These are phyloP conservation scores for Peromyscus nudipes DNA, from an alignment of 2,797 vertebrate genomes.

Conservation along the genomic window DNA sequence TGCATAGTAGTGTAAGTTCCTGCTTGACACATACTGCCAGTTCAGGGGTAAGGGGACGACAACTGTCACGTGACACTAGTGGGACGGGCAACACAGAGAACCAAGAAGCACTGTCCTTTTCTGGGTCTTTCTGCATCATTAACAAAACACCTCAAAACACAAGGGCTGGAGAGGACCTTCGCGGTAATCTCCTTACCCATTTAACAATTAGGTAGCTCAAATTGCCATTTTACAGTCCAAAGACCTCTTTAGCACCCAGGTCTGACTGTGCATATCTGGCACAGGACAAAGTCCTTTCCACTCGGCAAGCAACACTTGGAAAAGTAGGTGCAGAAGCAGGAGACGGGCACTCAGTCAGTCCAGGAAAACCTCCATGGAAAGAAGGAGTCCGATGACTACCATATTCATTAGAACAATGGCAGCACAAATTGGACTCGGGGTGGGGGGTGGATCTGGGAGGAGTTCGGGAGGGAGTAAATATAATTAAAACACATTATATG, in stretches of 20 bases:
- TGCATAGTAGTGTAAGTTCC: background rate
- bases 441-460: background rate
- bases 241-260: background rate
- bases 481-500: background rate
- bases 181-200: background rate
- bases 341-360: slow-evolving; percentile 5
- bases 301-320: background rate
- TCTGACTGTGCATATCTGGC: background rate
- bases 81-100: background rate
- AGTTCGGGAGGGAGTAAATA: background rate
- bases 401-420: background rate
- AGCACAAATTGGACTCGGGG: background rate
- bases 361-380: slow-evolving; percentile 19
- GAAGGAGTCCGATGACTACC: background rate
- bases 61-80: background rate
- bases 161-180: slow-evolving; percentile 26
- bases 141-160: slow-evolving; percentile 1
- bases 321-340: background rate
- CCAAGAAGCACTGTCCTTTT: background rate
- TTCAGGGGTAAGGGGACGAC: slow-evolving; percentile 14
- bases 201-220: background rate
- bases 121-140: slow-evolving; percentile 40
- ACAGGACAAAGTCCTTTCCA: background rate
- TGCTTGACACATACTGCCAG: background rate
- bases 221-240: slow-evolving; percentile 49